Conservation (phyloP, 2,797 vertebrate species). For the Dallia pectoralis region DNA sequence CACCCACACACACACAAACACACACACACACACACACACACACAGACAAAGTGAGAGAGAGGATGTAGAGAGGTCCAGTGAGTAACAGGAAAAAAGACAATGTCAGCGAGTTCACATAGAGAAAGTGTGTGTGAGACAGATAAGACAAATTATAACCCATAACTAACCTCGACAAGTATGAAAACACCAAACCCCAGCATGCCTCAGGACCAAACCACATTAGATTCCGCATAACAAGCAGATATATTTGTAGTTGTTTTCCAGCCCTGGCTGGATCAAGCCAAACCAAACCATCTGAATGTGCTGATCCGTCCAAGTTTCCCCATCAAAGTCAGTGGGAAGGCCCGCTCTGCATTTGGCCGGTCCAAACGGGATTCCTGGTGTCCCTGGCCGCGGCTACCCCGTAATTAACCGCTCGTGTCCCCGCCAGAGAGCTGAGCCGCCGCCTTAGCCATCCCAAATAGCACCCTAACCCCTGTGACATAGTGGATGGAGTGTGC, state of each 20-base stretch:
- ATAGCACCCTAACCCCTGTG: conserved; percentile 4
- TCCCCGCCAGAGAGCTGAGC: conserved; percentile 46
- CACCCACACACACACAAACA: too few relatives aligned
- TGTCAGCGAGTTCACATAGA: background rate
- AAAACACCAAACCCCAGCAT: conserved; percentile 49
- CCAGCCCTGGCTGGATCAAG: conserved; percentile 66
- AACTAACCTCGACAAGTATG: conserved; percentile 33
- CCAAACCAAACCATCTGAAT: conserved; percentile 67
- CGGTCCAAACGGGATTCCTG: conserved; percentile 72
- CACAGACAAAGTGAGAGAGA: too few relatives aligned
- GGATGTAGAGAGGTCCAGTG: conserved; percentile 11
- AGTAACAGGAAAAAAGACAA: background rate
- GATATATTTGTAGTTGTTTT: conserved; percentile 66
- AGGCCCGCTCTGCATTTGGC: conserved; percentile 71
- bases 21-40: too few relatives aligned
- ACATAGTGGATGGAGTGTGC: too few relatives aligned
- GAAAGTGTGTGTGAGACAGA: background rate
- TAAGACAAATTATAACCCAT: too few relatives aligned
- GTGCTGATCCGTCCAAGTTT: conserved; percentile 69
- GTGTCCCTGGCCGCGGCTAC: conserved; percentile 62
- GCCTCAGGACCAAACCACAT: conserved; percentile 32
- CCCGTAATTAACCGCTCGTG: conserved; percentile 71
- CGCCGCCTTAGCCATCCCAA: too few relatives aligned
- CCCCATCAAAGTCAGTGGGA: conserved; percentile 70
- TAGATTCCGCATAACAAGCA: conserved; percentile 25